Evolutionary conservation across 2,888 invertebrate genomes (phyloP).

Genomic region (Ornithoptera priamus): DNA sequence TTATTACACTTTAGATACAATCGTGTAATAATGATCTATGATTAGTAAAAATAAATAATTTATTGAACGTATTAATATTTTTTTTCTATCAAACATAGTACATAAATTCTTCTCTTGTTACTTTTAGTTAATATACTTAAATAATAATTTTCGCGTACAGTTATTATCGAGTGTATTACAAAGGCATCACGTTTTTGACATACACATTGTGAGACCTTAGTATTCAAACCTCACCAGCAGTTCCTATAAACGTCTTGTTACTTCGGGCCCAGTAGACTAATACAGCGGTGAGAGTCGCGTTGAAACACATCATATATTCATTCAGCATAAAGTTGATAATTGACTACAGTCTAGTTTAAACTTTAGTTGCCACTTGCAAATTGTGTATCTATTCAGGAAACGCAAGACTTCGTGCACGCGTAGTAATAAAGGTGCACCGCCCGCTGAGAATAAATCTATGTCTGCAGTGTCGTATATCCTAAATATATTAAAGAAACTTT

Average conservation of each 20-base stretch:
- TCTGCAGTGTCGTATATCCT: too few species aligned
- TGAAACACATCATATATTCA: neutral
- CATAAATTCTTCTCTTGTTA: too few species aligned
- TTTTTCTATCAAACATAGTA: too few species aligned
- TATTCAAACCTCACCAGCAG: neutral
- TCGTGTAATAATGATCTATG: too few species aligned
- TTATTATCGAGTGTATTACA: neutral
- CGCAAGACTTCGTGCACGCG: constrained; percentile 5
- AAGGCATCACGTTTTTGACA: constrained; percentile 14
- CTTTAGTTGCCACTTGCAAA: constrained; percentile 2
- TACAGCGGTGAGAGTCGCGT: neutral
- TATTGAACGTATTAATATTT: too few species aligned
- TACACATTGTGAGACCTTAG: neutral
- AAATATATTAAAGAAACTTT: too few species aligned
- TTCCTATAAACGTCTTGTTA: constrained; percentile 6
- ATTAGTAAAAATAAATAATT: too few species aligned
- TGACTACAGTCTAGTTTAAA: neutral
- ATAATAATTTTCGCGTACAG: too few species aligned
- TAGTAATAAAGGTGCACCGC: neutral
- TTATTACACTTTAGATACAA: too few species aligned
- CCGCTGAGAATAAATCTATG: too few species aligned
- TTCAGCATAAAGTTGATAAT: neutral
- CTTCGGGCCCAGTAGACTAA: neutral
- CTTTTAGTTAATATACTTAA: too few species aligned
- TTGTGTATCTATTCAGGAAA: constrained; percentile 14